phyloP scores from a whole-genome alignment of 2,797 vertebrate species.

The Pangasius larnaudii region DNA sequence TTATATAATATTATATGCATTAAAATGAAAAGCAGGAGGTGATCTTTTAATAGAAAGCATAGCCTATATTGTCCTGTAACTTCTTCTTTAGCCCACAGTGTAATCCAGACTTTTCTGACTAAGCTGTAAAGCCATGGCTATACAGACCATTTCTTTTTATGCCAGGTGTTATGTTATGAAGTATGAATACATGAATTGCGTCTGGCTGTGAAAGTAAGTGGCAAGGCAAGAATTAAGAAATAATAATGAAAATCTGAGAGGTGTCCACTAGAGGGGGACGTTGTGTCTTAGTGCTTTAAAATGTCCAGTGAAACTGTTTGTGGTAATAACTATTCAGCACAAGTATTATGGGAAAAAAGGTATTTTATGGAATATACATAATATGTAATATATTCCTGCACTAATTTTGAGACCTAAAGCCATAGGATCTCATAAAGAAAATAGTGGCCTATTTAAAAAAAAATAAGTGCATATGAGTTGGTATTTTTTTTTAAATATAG shows the following conservation, averaged over 20 bases:
- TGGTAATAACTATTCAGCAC: not conserved
- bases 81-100: not conserved
- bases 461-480: not conserved
- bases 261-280: conserved; percentile 31
- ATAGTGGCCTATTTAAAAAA: not conserved
- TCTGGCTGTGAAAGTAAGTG: not conserved
- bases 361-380: not conserved
- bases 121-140: not conserved
- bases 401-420: not conserved
- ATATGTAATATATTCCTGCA: not conserved
- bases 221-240: not conserved
- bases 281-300: conserved; percentile 7
- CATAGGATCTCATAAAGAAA: not conserved
- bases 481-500: not conserved
- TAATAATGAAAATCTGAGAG: not conserved
- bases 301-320: not conserved
- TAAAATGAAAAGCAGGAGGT: not conserved
- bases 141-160: not conserved
- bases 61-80: not conserved
- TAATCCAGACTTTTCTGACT: not conserved
- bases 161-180: not conserved
- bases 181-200: not conserved
- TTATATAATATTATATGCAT: not conserved
- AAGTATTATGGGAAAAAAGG: not conserved
- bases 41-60: not conserved